These are phyloP conservation scores for Pseudoips prasinana DNA, from an alignment of 2,888 invertebrate species.

Conservation along the genomic window DNA sequence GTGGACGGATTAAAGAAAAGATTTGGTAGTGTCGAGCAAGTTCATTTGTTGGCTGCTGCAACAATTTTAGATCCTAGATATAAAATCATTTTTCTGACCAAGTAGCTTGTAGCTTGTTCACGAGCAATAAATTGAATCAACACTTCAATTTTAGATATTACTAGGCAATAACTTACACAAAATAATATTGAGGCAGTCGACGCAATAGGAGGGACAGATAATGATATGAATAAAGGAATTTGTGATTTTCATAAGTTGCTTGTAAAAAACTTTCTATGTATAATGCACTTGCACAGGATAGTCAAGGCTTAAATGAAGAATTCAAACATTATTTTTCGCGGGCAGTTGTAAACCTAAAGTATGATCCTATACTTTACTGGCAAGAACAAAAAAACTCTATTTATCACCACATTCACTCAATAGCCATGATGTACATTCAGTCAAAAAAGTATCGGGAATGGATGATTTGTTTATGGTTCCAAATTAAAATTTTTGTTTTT, in stretches of 20 bases:
- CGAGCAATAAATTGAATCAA: conserved; percentile 19
- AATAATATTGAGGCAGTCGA: conserved; percentile 28
- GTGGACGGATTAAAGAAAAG: conserved; percentile 15
- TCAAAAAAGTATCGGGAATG: too few relatives aligned
- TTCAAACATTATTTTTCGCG: conserved; percentile 42
- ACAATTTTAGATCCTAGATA: conserved; percentile 35
- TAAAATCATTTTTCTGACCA: conserved; percentile 28
- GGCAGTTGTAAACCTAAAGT: conserved; percentile 39
- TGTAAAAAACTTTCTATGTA: conserved; percentile 28
- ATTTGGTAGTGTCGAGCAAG: conserved; percentile 26
- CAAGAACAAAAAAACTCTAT: conserved; percentile 38
- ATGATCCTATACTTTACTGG: conserved; percentile 36
- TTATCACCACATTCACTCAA: conserved; percentile 35
- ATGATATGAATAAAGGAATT: conserved; percentile 22
- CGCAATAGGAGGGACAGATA: conserved; percentile 16
- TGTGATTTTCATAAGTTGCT: conserved; percentile 31
- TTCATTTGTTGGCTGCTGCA: conserved; percentile 30
- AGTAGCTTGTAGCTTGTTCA: conserved; percentile 20
- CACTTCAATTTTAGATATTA: conserved; percentile 26
- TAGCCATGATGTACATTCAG: conserved; percentile 30
- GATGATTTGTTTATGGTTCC: too few relatives aligned
- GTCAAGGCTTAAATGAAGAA: conserved; percentile 33
- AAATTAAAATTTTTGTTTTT: too few relatives aligned
- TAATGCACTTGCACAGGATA: conserved; percentile 29
- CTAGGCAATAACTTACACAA: conserved; percentile 17